Evolutionary conservation across 1,140 invertebrate species (phyloP).

Genomic region (Tetramorium parvispinum): DNA sequence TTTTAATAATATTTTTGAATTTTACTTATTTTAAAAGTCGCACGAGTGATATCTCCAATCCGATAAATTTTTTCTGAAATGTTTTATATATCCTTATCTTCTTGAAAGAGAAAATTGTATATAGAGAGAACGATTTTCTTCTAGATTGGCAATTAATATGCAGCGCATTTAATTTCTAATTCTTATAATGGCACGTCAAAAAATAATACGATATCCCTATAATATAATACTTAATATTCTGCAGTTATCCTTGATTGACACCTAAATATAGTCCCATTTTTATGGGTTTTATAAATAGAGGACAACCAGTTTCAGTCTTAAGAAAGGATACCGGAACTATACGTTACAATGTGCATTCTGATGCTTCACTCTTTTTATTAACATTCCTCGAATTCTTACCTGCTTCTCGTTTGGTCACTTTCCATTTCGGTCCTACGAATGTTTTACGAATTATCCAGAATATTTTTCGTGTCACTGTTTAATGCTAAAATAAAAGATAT

Average conservation of each 20-base stretch:
- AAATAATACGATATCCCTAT: not conserved
- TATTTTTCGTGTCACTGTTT: not conserved
- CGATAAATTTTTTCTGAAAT: not conserved
- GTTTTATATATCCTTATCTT: not conserved
- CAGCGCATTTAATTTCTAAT: not conserved
- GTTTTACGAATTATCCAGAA: not conserved
- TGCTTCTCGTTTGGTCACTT: not conserved
- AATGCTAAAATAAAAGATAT: not conserved
- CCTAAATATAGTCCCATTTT: not conserved
- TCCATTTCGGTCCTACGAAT: not conserved
- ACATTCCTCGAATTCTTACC: not conserved
- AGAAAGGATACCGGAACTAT: slow-evolving; percentile 7
- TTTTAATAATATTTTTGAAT: not conserved
- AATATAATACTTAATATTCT: not conserved
- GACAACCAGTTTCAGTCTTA: slow-evolving; percentile 17
- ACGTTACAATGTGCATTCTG: not conserved
- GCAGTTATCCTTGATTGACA: slow-evolving; percentile 1
- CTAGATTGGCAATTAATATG: slow-evolving; percentile 16
- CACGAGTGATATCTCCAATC: not conserved
- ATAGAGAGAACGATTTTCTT: not conserved
- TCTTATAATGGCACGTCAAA: not conserved
- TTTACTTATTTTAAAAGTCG: not conserved
- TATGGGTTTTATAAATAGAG: slow-evolving; percentile 8
- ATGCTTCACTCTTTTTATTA: not conserved
- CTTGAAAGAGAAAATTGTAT: not conserved